Evolutionary conservation across 53 echinoderm and acorn worm genomes (phyloP).

Genomic region (Temnopleurus reevesii): DNA sequence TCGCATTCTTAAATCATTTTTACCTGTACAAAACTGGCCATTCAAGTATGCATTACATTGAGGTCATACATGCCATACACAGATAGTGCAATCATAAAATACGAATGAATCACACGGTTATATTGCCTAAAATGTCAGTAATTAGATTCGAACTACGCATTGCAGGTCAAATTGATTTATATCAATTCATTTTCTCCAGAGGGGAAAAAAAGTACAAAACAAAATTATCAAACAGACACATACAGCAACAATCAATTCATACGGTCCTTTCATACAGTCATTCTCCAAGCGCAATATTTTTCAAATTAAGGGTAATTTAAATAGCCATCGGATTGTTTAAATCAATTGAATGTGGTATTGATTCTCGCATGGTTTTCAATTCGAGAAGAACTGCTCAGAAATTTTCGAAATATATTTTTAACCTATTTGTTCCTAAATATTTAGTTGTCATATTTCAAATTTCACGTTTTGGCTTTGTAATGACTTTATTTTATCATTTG

Average conservation of each 20-base stretch:
- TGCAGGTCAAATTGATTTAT: constrained; percentile 7
- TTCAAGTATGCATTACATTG: too few species aligned
- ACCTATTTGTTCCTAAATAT: too few species aligned
- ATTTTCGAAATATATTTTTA: too few species aligned
- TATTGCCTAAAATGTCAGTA: neutral
- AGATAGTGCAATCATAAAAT: neutral
- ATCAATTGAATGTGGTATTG: too few species aligned
- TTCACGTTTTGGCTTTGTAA: too few species aligned
- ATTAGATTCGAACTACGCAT: neutral
- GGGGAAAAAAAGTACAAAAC: neutral
- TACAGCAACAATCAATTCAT: constrained; percentile 10
- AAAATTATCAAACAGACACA: neutral
- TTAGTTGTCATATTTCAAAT: too few species aligned
- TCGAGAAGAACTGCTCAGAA: too few species aligned
- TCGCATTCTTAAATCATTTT: too few species aligned
- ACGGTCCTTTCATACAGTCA: neutral
- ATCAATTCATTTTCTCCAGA: neutral
- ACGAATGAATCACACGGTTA: neutral
- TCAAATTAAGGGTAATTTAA: constrained; percentile 28
- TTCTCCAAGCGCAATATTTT: constrained; percentile 11
- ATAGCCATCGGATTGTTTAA: neutral
- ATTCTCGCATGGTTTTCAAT: too few species aligned
- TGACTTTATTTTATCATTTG: too few species aligned
- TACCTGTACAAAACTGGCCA: too few species aligned
- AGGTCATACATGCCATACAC: neutral